Evolutionary conservation across 2,888 invertebrate genomes (phyloP).

Genomic region (Meiosimyza decipiens): DNA sequence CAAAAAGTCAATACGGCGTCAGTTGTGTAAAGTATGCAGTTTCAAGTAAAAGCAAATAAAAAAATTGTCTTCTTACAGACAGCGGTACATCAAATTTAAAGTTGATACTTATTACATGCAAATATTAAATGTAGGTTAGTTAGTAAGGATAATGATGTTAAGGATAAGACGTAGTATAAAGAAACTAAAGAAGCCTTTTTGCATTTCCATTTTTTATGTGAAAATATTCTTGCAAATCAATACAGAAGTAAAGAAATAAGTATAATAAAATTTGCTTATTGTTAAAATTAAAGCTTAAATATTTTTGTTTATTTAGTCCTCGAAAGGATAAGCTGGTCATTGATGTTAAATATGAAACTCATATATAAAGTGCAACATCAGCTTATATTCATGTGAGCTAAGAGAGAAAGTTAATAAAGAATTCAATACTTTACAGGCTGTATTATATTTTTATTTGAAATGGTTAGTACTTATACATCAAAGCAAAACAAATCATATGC

Average conservation of each 20-base stretch:
- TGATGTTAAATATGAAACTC: too few species aligned
- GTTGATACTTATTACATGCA: too few species aligned
- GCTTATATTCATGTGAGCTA: too few species aligned
- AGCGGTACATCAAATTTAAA: neutral
- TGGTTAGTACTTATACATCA: too few species aligned
- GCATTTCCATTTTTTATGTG: slow-evolving; percentile 8
- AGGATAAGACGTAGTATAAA: neutral
- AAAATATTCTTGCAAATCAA: neutral
- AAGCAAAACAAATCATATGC: too few species aligned
- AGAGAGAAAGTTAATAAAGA: too few species aligned
- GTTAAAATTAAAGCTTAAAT: neutral
- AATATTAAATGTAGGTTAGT: neutral
- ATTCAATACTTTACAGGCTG: too few species aligned
- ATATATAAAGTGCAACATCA: too few species aligned
- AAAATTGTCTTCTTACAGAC: neutral
- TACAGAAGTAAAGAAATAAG: too few species aligned
- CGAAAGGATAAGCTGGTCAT: neutral
- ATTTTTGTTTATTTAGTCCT: neutral
- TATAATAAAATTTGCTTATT: too few species aligned
- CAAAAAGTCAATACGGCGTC: neutral
- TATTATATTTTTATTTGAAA: too few species aligned
- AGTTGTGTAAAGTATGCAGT: neutral
- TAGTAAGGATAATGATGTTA: slow-evolving; percentile 2
- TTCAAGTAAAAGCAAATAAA: too few species aligned
- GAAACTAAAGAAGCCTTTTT: slow-evolving; percentile 10